phyloP scores from a whole-genome alignment of 2,113 vertebrate genomes.

The Rhinoderma darwinii region DNA sequence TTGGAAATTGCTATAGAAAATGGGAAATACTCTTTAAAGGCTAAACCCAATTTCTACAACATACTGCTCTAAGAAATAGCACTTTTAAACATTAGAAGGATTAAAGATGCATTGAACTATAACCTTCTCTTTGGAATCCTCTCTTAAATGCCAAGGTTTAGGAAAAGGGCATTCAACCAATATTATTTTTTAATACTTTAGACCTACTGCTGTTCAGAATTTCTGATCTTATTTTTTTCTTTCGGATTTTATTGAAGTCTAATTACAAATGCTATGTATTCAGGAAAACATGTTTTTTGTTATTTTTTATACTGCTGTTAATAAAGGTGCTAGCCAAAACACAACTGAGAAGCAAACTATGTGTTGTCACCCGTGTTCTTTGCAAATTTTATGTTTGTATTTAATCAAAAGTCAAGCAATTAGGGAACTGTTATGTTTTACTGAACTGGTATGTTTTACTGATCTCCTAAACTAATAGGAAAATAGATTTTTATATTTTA shows the following conservation, averaged over 20 bases:
- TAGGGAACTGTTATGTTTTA: neutral
- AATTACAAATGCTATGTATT: neutral
- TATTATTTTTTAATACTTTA: slow-evolving; percentile 12
- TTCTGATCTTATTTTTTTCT: neutral
- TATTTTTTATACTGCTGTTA: neutral
- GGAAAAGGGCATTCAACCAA: neutral
- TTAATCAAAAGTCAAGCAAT: neutral
- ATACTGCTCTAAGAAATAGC: slow-evolving; percentile 12
- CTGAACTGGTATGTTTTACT: neutral
- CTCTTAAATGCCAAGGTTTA: slow-evolving; percentile 13
- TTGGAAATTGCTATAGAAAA: slow-evolving; percentile 26
- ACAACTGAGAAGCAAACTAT: neutral
- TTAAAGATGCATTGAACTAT: slow-evolving; percentile 28
- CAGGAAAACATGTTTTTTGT: neutral
- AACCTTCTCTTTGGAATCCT: slow-evolving; percentile 15
- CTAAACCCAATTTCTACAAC: slow-evolving; percentile 15
- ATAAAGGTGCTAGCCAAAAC: neutral
- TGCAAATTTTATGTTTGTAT: neutral
- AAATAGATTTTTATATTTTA: neutral
- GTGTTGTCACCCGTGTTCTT: neutral
- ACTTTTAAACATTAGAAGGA: slow-evolving; percentile 36
- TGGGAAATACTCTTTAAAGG: slow-evolving; percentile 26
- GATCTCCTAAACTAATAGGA: neutral
- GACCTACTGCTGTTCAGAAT: neutral
- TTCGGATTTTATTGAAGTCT: neutral